Conservation (phyloP, 1,140 invertebrate species). For the Meloidogyne floridensis region DNA sequence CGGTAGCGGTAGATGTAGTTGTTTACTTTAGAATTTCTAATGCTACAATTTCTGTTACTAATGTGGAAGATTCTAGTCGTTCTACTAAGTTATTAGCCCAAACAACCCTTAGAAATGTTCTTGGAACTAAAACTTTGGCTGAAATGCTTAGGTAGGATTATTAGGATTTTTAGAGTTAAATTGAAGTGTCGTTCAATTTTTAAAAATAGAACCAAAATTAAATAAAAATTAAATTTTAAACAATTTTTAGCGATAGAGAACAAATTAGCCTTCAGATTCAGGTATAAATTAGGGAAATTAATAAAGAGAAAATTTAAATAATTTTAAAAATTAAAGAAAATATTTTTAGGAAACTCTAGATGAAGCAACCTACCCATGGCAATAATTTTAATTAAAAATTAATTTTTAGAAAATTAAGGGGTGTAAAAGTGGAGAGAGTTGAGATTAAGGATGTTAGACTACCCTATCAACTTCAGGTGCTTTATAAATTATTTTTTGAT, state of each 20-base stretch:
- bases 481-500: slow-evolving; percentile 57
- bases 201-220: slow-evolving; percentile 67
- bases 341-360: slow-evolving; percentile 78
- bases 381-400: slow-evolving; percentile 67
- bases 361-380: slow-evolving; percentile 88
- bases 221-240: slow-evolving; percentile 72
- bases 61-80: slow-evolving; percentile 81
- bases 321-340: too few species aligned
- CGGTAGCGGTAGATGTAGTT: slow-evolving; percentile 68
- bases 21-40: slow-evolving; percentile 58
- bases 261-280: slow-evolving; percentile 80
- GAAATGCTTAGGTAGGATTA: slow-evolving; percentile 79
- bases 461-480: slow-evolving; percentile 67
- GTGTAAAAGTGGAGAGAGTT: slow-evolving; percentile 72
- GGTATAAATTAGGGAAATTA: slow-evolving; percentile 46
- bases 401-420: slow-evolving; percentile 59
- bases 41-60: slow-evolving; percentile 68
- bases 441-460: slow-evolving; percentile 70
- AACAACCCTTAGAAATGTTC: slow-evolving; percentile 81
- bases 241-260: slow-evolving; percentile 78
- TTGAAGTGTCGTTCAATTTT: too few species aligned
- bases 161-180: slow-evolving; percentile 71
- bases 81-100: slow-evolving; percentile 74
- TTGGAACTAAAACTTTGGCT: slow-evolving; percentile 86
- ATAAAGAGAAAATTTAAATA: background rate